These are phyloP conservation scores for Pseudococcus jackbeardsleyi DNA, from an alignment of 2,888 invertebrate genomes.

Conservation along the genomic window DNA sequence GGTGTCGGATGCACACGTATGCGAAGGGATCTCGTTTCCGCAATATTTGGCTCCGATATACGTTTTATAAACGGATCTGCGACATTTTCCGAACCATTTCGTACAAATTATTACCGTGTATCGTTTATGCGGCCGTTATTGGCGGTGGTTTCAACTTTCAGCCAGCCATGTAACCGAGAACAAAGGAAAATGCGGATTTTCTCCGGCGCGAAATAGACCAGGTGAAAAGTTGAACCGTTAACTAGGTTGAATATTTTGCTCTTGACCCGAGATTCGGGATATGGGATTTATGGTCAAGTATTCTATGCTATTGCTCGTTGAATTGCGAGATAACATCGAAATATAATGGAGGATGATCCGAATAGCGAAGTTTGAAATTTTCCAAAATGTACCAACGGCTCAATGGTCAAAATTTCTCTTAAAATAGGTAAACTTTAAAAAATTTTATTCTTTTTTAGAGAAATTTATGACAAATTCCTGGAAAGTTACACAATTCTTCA, in stretches of 20 bases:
- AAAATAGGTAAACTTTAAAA: no score
- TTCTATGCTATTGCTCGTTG: no score
- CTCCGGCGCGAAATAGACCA: neutral
- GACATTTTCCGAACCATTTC: conserved; percentile 45
- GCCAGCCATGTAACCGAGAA: neutral
- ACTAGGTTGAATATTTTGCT: neutral
- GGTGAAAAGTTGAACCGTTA: neutral
- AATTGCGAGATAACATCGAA: no score
- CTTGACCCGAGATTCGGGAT: neutral
- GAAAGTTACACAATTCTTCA: no score
- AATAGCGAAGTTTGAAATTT: no score
- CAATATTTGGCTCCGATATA: conserved; percentile 23
- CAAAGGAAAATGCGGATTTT: neutral
- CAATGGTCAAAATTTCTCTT: no score
- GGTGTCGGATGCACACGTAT: neutral
- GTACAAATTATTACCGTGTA: conserved; percentile 8
- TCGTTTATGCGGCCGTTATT: neutral
- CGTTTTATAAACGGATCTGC: conserved; percentile 15
- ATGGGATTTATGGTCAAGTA: no score
- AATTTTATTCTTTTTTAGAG: no score
- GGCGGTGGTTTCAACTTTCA: neutral
- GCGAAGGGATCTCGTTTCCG: neutral
- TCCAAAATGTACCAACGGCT: no score
- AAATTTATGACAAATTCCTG: no score
- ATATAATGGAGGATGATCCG: no score